Conservation (phyloP, 2,113 vertebrate genomes). For the Tetraodon nigroviridis region DNA sequence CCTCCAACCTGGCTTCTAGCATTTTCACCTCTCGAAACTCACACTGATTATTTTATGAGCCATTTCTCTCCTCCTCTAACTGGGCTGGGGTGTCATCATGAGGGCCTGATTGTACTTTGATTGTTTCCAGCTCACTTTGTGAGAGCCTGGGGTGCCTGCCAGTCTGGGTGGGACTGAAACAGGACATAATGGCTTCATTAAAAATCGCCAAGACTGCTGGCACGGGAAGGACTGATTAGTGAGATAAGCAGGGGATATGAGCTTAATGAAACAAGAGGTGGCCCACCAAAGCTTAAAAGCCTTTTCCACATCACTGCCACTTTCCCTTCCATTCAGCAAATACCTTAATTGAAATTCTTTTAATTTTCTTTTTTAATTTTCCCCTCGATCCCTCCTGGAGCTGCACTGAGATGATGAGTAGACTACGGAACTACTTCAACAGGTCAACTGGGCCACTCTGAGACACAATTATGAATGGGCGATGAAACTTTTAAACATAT, state of each 20-base stretch:
- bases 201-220: constrained; percentile 62
- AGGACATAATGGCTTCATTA: constrained; percentile 74
- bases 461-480: constrained; percentile 12
- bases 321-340: constrained; percentile 67
- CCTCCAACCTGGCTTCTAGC: constrained; percentile 7
- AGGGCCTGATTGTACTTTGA: constrained; percentile 47
- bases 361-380: constrained; percentile 73
- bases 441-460: constrained; percentile 21
- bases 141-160: constrained; percentile 30
- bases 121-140: constrained; percentile 64
- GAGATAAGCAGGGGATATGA: constrained; percentile 71
- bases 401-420: constrained; percentile 21
- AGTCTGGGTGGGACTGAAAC: constrained; percentile 66
- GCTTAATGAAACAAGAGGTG: constrained; percentile 70
- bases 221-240: constrained; percentile 69
- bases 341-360: constrained; percentile 73
- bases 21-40: constrained; percentile 29
- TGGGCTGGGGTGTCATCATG: constrained; percentile 26
- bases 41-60: constrained; percentile 26
- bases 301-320: constrained; percentile 68
- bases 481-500: constrained; percentile 20
- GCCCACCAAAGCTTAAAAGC: constrained; percentile 70
- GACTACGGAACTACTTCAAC: too few species aligned
- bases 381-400: constrained; percentile 57
- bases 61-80: constrained; percentile 32